Evolutionary conservation across 2,113 vertebrate genomes (phyloP), one percentile per base, ranked within the genome.

Genomic region (Xiphophorus couchianus): DNA sequence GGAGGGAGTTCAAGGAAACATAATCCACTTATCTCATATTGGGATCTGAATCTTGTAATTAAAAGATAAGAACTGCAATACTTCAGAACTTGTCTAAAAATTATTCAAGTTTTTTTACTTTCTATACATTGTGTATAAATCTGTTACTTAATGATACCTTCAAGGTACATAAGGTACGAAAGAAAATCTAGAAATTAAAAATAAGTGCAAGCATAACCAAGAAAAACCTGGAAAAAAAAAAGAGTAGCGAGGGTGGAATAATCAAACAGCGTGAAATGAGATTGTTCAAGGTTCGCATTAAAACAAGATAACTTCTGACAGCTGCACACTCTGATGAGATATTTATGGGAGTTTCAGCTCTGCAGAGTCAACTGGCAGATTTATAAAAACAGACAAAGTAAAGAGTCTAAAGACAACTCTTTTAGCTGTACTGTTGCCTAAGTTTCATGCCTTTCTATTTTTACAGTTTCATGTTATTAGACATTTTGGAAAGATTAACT

Each of bases 321-420:
- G 81, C 84, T 62, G 51, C 82, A 29, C 78, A 77, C 77, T 78
- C 81, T 81, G 78, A 84, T 71, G 71, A 73, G 78, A 48, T 67
- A 58, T 84, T 66, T 9, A 67, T 74, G 62, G 67, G 62, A 74
- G 71, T 64, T 76, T 71, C 70, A 33, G 69, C 58, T 77, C 68
- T n/a, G 62, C 27, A 27, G 62, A 25, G 67, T 65, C 69, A 31
- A 68, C 73, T 77, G 39, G 65, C 66, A 63, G 63, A 69, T 77
- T 80, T 74, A 65, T 66, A 63, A 86, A 13, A 71, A 58, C 37
- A 70, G 75, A 72, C 28, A 84, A 78, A 82, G 83, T 42, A 54
- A 67, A 25, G 19, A 19, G 64, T 42, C 9, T 27, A 67, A n/a
- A 73, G 69, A 68, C 54, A 68, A 79, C 69, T 42, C 13, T 58